Evolutionary conservation across 1,140 invertebrate species (phyloP), one percentile per base, ranked within the genome.

Genomic region (Harlomillsia oculata): DNA sequence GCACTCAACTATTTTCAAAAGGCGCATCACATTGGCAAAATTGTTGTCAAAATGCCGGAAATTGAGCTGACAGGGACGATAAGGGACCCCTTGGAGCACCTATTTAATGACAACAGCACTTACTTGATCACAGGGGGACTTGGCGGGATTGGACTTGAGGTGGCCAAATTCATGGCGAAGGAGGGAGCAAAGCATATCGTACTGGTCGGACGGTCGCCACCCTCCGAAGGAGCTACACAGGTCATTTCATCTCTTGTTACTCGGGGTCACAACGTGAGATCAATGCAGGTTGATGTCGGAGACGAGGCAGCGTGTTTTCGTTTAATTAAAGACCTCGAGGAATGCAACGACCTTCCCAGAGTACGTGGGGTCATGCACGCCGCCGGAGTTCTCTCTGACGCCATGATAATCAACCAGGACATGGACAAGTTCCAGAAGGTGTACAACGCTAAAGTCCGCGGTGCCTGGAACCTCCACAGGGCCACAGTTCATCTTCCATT

Each of bases 291-390:
- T 6, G 54, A 61, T 21, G 43, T 61, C 2, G 53, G 40, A 41
- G 20, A 54, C 8, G 50, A 11, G 14, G 25, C 20, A 40, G 25
- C 45, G 49, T 61, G 59, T 16, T 5, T 26, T 29, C 14, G 30
- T 5, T 14, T 56, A 9, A 29, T 61, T n/a, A 16, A 40, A 14
- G 18, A 9, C 6, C 20, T 61, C n/a, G 11, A 37, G 18, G 45
- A 48, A 30, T 32, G 23, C 25, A 36, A 39, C 2, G 13, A 34
- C 6, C 23, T 56, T n/a, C 59, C 59, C 0, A 48, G 48, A 3
- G 20, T 61, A 1, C 14, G 44, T 4, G 59, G 59, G 26, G 43
- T 61, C 6, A 61, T 61, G 53, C 59, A 61, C 29, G 45, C 52
- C 8, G 59, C 59, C 0, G 59, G 59, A 1, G 26, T 51, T 1